phyloP scores from a whole-genome alignment of 2,113 vertebrate species.

The Calonectris borealis region DNA sequence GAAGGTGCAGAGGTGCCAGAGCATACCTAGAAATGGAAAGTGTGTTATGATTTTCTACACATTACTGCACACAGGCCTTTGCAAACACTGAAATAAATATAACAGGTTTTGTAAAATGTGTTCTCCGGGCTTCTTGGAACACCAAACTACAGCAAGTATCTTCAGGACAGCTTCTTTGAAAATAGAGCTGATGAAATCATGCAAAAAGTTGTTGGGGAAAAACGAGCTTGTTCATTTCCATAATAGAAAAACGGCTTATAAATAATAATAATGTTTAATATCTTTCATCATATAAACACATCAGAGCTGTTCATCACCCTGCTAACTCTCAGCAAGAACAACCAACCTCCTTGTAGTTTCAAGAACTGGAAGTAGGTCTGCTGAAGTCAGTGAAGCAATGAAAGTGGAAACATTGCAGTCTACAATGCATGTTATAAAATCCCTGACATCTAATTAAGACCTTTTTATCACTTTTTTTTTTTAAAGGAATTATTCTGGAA shows the following conservation, averaged over 20 bases:
- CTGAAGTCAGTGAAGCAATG: background rate
- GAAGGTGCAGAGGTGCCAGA: background rate
- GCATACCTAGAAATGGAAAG: background rate
- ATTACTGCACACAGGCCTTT: background rate
- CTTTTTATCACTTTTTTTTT: background rate
- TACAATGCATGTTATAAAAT: background rate
- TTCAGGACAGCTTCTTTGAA: background rate
- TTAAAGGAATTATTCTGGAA: conserved; percentile 89
- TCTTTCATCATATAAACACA: background rate
- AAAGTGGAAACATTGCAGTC: background rate
- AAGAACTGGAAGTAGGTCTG: background rate
- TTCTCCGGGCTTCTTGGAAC: background rate
- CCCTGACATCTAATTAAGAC: background rate
- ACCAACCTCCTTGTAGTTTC: background rate
- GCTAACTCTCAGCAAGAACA: background rate
- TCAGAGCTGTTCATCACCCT: background rate
- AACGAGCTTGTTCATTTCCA: background rate
- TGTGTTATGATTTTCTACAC: background rate
- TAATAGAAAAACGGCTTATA: background rate
- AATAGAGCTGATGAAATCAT: background rate
- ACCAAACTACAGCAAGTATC: background rate
- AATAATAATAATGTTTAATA: background rate
- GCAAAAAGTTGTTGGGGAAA: background rate
- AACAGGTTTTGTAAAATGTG: background rate
- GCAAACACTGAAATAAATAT: background rate